Evolutionary conservation across 2,797 vertebrate genomes (phyloP).

Genomic region (Pteronotus mesoamericanus): DNA sequence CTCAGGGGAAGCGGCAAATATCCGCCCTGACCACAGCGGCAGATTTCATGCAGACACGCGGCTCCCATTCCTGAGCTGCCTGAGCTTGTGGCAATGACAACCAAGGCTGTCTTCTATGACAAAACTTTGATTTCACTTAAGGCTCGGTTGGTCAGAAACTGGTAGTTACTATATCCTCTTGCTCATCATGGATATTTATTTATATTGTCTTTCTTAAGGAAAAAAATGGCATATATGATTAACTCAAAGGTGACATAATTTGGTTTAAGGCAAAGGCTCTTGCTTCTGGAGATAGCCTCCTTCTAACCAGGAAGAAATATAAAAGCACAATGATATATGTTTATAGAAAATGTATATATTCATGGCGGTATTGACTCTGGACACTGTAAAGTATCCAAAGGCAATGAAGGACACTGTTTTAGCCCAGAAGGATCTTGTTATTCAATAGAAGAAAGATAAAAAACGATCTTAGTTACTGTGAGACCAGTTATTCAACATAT

Average conservation of each 20-base stretch:
- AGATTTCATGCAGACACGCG: not conserved
- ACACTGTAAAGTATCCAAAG: not conserved
- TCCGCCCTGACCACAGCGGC: rapidly evolving
- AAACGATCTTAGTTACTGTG: not conserved
- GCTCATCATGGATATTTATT: not conserved
- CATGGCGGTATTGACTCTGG: not conserved
- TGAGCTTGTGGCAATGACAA: not conserved
- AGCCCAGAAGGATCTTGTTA: not conserved
- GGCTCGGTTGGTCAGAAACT: not conserved
- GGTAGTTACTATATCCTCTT: not conserved
- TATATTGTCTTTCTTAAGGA: not conserved
- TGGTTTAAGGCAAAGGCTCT: not conserved
- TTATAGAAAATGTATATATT: not conserved
- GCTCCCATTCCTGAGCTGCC: not conserved
- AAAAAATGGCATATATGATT: not conserved
- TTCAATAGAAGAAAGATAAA: not conserved
- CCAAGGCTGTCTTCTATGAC: not conserved
- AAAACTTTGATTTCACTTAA: not conserved
- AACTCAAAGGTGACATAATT: not conserved
- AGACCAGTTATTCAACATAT: not conserved
- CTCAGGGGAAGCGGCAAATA: not conserved
- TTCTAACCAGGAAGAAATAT: not conserved
- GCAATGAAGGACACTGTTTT: not conserved
- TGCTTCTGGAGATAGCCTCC: not conserved
- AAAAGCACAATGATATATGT: not conserved